Evolutionary conservation across 2,888 invertebrate genomes (phyloP), one percentile per base, ranked within the genome.

Genomic region (Pristionchus arcanus): DNA sequence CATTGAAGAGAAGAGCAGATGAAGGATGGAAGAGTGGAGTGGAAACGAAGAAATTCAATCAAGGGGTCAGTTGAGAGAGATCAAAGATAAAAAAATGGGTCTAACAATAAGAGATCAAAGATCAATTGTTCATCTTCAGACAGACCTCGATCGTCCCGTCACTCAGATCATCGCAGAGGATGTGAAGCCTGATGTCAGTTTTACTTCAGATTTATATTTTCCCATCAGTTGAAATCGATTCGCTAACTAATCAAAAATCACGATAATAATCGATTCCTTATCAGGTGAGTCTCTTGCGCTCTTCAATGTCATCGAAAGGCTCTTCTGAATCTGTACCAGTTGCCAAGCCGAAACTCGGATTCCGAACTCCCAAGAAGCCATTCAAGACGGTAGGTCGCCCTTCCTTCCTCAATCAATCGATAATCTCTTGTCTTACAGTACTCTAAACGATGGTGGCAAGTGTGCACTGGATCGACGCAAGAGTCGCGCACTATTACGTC

Each of bases 391-490:
- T 87, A 81, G 42, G 81, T 28, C 28, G 28, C 77, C 19, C 49
- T 25, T 13, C n/a, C 28, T n/a, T 77, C 49, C 49, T 25, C 71
- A 34, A 31, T 34, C 71, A 34, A 31, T 63, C 63, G 63, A 63
- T 63, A 63, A 63, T n/a, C 31, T 34, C 15, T 53, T 16, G 25
- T 53, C 49, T 88, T 88, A 55, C 88, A 88, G 88, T 88, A 74
- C 77, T 88, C 88, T 2, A 71, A 77, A 34, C 71, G 88, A 55
- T 88, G 88, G 88, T 88, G 88, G 88, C 74, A 88, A n/a, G 25
- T 74, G 21, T 88, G 88, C 31, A 74, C 74, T 9, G 88, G 88
- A 74, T 25, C 74, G 37, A 74, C 55, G 9, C 53, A 31, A 21
- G 88, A 71, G 25, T 42, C 42, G 34, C 71, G 88, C 25, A 37